Evolutionary conservation across 2,113 vertebrate genomes (phyloP), one percentile per base, ranked within the genome.

Genomic region (Phodopus roborovskii): DNA sequence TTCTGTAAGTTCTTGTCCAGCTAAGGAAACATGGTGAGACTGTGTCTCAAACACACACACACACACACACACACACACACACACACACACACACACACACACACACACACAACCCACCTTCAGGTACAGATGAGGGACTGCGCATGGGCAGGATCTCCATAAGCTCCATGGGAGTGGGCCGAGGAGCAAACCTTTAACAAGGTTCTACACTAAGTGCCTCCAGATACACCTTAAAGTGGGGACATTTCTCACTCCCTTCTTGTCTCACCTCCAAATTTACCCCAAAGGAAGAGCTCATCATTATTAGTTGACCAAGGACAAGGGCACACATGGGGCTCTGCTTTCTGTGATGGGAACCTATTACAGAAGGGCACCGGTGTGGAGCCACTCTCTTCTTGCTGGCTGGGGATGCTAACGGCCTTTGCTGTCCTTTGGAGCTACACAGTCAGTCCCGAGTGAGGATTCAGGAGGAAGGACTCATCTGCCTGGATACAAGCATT

Each of bases 281-380:
- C 70, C 88, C 33, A 58, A 26, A 84, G 56, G 42, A 93, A 84
- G 66, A 77, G 36, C 48, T 45, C 19, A 30, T 7, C 30, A 48
- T 53, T 66, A 84, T 64, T 45, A 50, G 36, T 3, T 82, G 90
- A 62, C 70, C 53, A n/a, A 70, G 33, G 39, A 42, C 74, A 88
- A 96, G 36, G 28, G 33, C 50, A 60, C 2, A 45, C 13, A 50
- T 3, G 45, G 77, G 87, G 93, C 12, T 64, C 64, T 88, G 33
- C 79, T 94, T 91, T 77, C 78, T 39, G 70, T 88, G 36, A 94
- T 53, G 22, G 68, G 50, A 87, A 36, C 48, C 30, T 77, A n/a
- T 33, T 53, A 19, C 26, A 39, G 70, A 88, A 77, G 66, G 33
- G 39, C 26, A 89, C 26, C 12, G 13, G 30, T 22, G 8, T 30